Evolutionary conservation across 2,113 vertebrate genomes (phyloP).

Genomic region (Rhineura floridana): DNA sequence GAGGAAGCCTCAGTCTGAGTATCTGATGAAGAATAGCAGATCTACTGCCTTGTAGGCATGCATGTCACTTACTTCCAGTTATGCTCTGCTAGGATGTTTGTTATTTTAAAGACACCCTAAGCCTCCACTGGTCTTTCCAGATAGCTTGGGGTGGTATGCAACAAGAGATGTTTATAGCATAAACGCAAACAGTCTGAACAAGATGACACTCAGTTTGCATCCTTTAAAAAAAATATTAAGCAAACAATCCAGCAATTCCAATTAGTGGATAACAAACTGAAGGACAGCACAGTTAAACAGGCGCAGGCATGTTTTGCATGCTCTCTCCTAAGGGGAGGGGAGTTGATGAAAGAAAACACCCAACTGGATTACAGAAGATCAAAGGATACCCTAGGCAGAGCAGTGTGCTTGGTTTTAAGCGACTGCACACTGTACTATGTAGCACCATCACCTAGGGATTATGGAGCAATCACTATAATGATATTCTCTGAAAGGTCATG

Average conservation of each 20-base stretch:
- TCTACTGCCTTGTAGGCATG: too few species aligned
- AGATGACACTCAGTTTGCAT: constrained; percentile 54
- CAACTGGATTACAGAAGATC: not conserved
- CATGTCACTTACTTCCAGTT: too few species aligned
- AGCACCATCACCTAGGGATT: not conserved
- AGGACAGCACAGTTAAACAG: constrained; percentile 14
- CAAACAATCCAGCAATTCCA: constrained; percentile 42
- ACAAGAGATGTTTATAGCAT: too few species aligned
- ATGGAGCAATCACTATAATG: not conserved
- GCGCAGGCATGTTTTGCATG: not conserved
- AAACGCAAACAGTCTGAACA: not conserved
- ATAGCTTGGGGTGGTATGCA: too few species aligned
- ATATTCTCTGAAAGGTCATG: not conserved
- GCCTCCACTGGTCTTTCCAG: too few species aligned
- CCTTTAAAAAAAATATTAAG: constrained; percentile 14
- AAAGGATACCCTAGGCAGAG: not conserved
- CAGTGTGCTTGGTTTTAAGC: not conserved
- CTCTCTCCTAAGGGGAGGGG: not conserved
- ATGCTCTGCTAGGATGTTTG: too few species aligned
- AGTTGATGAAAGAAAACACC: constrained; percentile 11
- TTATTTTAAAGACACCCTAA: too few species aligned
- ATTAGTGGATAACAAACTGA: constrained; percentile 39
- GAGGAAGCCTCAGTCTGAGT: too few species aligned
- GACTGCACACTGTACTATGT: not conserved
- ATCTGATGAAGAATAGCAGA: too few species aligned